phyloP scores from a whole-genome alignment of 2,888 invertebrate genomes.

The Molorchus minor region DNA sequence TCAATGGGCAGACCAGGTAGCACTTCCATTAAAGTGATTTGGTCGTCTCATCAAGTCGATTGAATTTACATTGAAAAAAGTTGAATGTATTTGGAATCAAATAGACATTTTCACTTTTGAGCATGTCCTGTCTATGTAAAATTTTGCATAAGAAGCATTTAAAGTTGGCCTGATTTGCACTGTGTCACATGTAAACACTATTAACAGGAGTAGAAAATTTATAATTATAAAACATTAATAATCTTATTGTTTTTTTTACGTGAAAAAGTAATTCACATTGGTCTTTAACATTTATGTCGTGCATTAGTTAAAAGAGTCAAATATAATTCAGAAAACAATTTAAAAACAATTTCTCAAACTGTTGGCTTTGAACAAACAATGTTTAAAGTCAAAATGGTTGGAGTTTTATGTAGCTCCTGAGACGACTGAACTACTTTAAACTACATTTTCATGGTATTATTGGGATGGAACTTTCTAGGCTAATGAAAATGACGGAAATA shows the following conservation, averaged over 20 bases:
- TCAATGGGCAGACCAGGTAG: constrained; percentile 77
- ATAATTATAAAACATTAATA: no score
- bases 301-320: neutral
- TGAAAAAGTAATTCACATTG: no score
- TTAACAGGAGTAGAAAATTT: no score
- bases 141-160: no score
- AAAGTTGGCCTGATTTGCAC: no score
- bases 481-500: constrained; percentile 22
- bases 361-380: neutral
- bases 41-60: neutral
- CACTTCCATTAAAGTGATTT: neutral
- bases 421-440: neutral
- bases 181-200: neutral
- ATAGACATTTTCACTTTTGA: no score
- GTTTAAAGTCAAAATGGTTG: neutral
- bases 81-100: neutral
- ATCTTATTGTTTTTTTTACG: no score
- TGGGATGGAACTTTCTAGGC: neutral
- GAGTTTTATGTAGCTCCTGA: neutral
- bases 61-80: neutral
- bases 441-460: neutral
- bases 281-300: no score
- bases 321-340: no score
- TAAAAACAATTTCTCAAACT: neutral
- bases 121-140: neutral